Conservation (phyloP, 2,113 vertebrate species). For the Talpa occidentalis region DNA sequence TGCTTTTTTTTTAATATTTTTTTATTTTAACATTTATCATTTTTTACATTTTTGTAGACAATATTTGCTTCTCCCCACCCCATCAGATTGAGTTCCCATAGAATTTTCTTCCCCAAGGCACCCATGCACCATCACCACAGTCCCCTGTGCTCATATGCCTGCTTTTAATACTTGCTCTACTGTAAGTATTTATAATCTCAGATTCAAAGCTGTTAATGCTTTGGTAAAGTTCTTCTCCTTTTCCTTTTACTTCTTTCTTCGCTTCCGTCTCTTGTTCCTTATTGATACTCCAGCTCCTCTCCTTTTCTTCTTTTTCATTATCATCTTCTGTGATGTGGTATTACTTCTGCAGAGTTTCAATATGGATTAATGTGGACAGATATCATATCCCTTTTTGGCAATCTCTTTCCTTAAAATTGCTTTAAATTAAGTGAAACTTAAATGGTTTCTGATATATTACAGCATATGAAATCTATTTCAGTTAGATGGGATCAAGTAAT, state of each 20-base stretch:
- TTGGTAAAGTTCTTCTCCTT: background rate
- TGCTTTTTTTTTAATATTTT: too few relatives aligned
- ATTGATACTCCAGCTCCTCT: too few relatives aligned
- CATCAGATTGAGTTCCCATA: too few relatives aligned
- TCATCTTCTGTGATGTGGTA: background rate
- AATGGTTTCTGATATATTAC: background rate
- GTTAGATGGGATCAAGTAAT: background rate
- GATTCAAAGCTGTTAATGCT: background rate
- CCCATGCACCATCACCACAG: too few relatives aligned
- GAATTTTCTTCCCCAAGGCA: too few relatives aligned
- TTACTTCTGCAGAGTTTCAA: background rate
- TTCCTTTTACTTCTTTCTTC: background rate
- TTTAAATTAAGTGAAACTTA: slow-evolving; percentile 18
- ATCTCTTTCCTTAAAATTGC: background rate
- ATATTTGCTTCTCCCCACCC: too few relatives aligned
- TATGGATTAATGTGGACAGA: background rate
- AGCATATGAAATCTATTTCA: background rate
- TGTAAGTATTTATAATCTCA: background rate
- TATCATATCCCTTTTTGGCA: background rate
- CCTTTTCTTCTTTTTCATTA: background rate
- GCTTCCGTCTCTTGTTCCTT: too few relatives aligned
- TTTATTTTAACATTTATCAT: too few relatives aligned
- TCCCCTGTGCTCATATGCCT: too few relatives aligned
- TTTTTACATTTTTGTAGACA: too few relatives aligned
- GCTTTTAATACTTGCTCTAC: background rate